Evolutionary conservation across 1,140 invertebrate genomes (phyloP).

Genomic region (Conus betulinus): DNA sequence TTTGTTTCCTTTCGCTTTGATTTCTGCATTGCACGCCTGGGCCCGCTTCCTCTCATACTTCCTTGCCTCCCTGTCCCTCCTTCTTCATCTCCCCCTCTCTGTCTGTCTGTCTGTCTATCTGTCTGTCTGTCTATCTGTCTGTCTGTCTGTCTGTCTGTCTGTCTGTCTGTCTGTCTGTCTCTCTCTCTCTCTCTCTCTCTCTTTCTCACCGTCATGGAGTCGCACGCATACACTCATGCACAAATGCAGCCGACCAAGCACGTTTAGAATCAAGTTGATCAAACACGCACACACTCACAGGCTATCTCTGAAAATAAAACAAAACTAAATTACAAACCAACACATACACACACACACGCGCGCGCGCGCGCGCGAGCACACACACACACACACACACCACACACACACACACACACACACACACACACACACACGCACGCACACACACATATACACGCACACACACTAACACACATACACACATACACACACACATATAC

Average conservation of each 20-base stretch:
- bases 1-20: too few species aligned
- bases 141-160: too few species aligned
- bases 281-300: not conserved
- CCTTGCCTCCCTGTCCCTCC: not conserved
- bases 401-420: slow-evolving; percentile 13
- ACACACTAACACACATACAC: not conserved
- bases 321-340: not conserved
- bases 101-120: too few species aligned
- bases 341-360: not conserved
- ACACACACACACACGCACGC: not conserved
- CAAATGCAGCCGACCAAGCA: not conserved
- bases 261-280: not conserved
- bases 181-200: too few species aligned
- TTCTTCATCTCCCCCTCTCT: too few species aligned
- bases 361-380: not conserved
- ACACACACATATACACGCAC: not conserved
- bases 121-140: too few species aligned
- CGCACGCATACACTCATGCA: not conserved
- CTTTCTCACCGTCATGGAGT: too few species aligned
- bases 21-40: too few species aligned
- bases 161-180: too few species aligned
- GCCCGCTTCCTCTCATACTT: too few species aligned
- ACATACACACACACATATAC: not conserved
- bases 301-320: not conserved
- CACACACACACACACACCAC: slow-evolving; percentile 2